Evolutionary conservation across 2,888 invertebrate species (phyloP).

Genomic region (Ernsta delagoae): DNA sequence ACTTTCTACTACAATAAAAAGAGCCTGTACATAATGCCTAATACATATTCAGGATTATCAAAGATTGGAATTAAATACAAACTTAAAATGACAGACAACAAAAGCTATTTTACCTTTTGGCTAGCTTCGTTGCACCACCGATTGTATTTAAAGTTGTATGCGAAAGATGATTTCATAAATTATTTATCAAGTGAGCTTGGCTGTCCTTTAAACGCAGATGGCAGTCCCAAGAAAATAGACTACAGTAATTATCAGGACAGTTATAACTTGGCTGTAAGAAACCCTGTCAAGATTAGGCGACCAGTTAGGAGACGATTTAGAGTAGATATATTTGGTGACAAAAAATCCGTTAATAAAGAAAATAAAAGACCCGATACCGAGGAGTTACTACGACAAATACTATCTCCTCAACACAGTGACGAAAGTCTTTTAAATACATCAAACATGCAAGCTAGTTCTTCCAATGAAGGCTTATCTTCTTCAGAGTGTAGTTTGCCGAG

Average conservation of each 20-base stretch:
- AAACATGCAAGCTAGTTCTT: slow-evolving; percentile 64
- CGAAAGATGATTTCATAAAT: slow-evolving; percentile 88
- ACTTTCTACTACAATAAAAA: slow-evolving; percentile 91
- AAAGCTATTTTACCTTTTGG: slow-evolving; percentile 91
- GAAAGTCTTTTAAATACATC: slow-evolving; percentile 55
- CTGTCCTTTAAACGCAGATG: slow-evolving; percentile 73
- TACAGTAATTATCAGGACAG: slow-evolving; percentile 81
- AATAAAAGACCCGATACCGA: slow-evolving; percentile 87
- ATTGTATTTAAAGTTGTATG: slow-evolving; percentile 89
- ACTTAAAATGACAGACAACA: slow-evolving; percentile 89
- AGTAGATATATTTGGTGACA: slow-evolving; percentile 78
- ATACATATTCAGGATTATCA: slow-evolving; percentile 80
- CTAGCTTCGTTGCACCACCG: slow-evolving; percentile 91
- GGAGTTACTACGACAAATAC: slow-evolving; percentile 67
- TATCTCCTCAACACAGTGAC: slow-evolving; percentile 65
- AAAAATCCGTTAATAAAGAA: slow-evolving; percentile 87
- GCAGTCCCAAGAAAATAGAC: slow-evolving; percentile 60
- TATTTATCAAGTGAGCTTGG: slow-evolving; percentile 86
- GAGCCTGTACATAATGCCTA: slow-evolving; percentile 86
- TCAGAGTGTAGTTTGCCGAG: slow-evolving; percentile 82
- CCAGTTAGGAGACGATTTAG: slow-evolving; percentile 81
- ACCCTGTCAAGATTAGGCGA: slow-evolving; percentile 66
- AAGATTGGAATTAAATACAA: slow-evolving; percentile 88
- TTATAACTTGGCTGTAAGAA: slow-evolving; percentile 79
- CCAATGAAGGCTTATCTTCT: slow-evolving; percentile 77